Base-by-base conservation (phyloP, 1,140 invertebrate species). In the Drosophila arawakana region DNA sequence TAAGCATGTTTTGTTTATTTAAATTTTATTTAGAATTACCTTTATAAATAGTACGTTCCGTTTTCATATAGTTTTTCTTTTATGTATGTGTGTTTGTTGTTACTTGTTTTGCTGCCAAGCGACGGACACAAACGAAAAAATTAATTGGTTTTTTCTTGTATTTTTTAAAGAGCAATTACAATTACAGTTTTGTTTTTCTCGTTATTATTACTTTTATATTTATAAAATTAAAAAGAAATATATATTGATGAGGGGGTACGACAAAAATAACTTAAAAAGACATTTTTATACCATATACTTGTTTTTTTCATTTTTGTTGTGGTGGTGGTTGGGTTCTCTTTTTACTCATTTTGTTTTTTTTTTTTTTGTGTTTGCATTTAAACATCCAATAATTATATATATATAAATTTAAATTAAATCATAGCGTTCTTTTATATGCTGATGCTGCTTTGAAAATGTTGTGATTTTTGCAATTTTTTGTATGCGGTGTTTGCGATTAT, bases 141-240 rank as follows among this genome's bases (percentile, higher is more conserved):
- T 88, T 71, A 85, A 88, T 80, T 77, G 69, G 25, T 88, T 81
- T 80, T 89, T 68, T 78, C 59, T 76, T 90, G 74, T 80, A 76
- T 85, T 74, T 80, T 89, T 30, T 89, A 81, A 85, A 86, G 82
- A 81, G 75, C 82, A 81, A 86, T 81, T 86, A 86, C 82, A 86
- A 86, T 86, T 86, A 86, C 82, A 86, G 79, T 89, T 80, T 89
- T 80, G 47, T 83, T 65, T 76, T 89, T 90, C 69, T 90, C 85
- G 85, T 88, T 88, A 86, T 82, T 86, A 86, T 88, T 88, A 89
- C 74, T 75, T 90, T 88, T 85, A 89, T 84, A 81, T 88, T 90
- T 88, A 90, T 84, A 88, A 90, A 84, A 84, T 88, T 90, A 89
- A 88, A 90, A 88, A 86, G 84, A 80, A 89, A 74, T 78, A 83